Conservation (phyloP, 2,797 vertebrate genomes). For the Chiroxiphia lanceolata region DNA sequence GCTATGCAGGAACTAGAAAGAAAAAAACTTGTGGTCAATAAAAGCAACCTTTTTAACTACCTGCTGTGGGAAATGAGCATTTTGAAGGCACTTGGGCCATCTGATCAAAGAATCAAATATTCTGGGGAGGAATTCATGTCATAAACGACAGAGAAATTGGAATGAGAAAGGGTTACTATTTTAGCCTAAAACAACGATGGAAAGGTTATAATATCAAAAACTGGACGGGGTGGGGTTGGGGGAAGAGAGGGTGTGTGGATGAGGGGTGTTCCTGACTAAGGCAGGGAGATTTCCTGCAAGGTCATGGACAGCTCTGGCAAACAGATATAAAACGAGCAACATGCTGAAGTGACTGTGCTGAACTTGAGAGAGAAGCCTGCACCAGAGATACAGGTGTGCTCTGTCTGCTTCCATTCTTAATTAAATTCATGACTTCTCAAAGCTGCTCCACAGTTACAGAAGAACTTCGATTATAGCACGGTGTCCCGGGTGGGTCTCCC, state of each 20-base stretch:
- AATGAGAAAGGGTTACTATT: background rate
- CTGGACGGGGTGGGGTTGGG: rapidly evolving
- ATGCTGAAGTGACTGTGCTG: too few species aligned
- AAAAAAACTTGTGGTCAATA: background rate
- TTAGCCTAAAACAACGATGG: background rate
- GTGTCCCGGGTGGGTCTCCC: rapidly evolving
- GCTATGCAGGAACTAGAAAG: background rate
- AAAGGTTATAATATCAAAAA: background rate
- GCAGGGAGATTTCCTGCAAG: background rate
- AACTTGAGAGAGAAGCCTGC: background rate
- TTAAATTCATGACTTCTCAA: background rate
- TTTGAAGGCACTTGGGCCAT: background rate
- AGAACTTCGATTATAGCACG: rapidly evolving
- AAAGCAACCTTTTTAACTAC: background rate
- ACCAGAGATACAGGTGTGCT: background rate
- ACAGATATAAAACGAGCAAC: background rate
- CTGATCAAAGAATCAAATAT: background rate
- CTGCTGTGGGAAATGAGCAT: background rate
- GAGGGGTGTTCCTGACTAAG: background rate
- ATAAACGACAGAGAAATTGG: background rate
- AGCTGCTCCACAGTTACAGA: rapidly evolving
- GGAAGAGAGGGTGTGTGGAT: too few species aligned
- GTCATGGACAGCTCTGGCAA: background rate
- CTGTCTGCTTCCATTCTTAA: background rate
- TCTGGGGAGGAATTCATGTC: background rate